A percentile compares a stretch with the other conserved stretches of the same genome.
phyloP scores from a whole-genome alignment of 2,797 vertebrate species.

The Acomys russatus region DNA sequence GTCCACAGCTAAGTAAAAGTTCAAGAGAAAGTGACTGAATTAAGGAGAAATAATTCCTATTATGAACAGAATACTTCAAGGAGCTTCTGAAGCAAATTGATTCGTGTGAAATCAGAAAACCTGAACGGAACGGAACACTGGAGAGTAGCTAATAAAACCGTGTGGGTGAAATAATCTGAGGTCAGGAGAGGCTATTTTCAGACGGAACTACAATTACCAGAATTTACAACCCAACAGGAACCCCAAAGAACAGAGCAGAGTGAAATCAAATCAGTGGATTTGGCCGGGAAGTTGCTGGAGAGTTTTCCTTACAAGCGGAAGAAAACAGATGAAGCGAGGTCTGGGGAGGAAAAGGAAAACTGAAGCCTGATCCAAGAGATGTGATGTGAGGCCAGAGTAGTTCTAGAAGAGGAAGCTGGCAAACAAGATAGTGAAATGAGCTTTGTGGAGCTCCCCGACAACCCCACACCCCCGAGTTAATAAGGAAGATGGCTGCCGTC shows the following conservation, averaged over 20 bases:
- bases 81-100: slow-evolving; percentile 19
- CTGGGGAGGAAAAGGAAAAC: background rate
- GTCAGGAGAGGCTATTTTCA: background rate
- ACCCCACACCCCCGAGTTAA: background rate
- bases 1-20: background rate
- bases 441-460: background rate
- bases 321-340: background rate
- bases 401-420: background rate
- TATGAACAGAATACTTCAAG: background rate
- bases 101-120: slow-evolving; percentile 33
- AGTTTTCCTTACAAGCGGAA: background rate
- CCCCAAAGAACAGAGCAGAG: background rate
- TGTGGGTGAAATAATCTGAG: background rate
- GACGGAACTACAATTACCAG: background rate
- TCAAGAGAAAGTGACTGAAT: background rate
- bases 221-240: background rate
- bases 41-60: background rate
- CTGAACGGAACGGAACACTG: background rate
- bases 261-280: background rate
- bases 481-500: background rate
- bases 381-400: background rate
- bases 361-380: background rate
- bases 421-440: background rate
- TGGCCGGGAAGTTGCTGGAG: background rate
- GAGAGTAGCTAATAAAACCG: background rate